Percentiles rank a stretch among this genome's conserved stretches.
phyloP scores from a whole-genome alignment of 2,797 vertebrate species.

The Epinephelus malabaricus region DNA sequence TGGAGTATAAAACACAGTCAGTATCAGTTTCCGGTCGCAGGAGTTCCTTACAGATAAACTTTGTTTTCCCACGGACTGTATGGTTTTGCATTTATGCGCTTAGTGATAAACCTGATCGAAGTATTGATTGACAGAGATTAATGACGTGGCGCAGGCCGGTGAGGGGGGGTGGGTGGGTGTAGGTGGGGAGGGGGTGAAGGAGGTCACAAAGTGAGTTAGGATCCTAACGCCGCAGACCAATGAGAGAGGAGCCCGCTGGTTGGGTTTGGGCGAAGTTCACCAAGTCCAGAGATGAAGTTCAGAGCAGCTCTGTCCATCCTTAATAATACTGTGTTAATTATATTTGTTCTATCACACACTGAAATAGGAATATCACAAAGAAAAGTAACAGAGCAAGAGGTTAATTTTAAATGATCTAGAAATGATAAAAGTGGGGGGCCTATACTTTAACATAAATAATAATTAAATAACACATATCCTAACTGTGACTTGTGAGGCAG shows the following conservation, averaged over 20 bases:
- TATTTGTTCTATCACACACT: background rate
- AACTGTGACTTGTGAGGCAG: background rate
- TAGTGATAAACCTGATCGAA: conserved; percentile 88
- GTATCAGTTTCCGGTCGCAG: conserved; percentile 35
- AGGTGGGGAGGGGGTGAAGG: conserved; percentile 57
- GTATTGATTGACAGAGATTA: conserved; percentile 90
- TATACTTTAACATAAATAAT: background rate
- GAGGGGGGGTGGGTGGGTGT: conserved; percentile 12
- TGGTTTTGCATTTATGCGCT: conserved; percentile 84
- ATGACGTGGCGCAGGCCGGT: conserved; percentile 80
- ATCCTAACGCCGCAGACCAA: conserved; percentile 60
- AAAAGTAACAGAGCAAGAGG: background rate
- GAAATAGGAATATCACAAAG: background rate
- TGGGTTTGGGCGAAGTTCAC: conserved; percentile 41
- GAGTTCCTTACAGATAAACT: conserved; percentile 73
- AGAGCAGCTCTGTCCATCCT: background rate
- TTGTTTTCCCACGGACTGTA: conserved; percentile 85
- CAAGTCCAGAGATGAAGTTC: conserved; percentile 20
- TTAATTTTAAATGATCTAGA: background rate
- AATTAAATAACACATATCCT: too few relatives aligned
- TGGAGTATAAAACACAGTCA: conserved; percentile 28
- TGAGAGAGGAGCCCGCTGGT: conserved; percentile 7
- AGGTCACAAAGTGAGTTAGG: conserved; percentile 87
- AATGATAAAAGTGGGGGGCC: background rate
- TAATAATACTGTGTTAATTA: background rate